A percentile compares a stretch with the other conserved stretches of the same genome.
phyloP scores from a whole-genome alignment of 1,140 invertebrate genomes.

The Achatina immaculata region DNA sequence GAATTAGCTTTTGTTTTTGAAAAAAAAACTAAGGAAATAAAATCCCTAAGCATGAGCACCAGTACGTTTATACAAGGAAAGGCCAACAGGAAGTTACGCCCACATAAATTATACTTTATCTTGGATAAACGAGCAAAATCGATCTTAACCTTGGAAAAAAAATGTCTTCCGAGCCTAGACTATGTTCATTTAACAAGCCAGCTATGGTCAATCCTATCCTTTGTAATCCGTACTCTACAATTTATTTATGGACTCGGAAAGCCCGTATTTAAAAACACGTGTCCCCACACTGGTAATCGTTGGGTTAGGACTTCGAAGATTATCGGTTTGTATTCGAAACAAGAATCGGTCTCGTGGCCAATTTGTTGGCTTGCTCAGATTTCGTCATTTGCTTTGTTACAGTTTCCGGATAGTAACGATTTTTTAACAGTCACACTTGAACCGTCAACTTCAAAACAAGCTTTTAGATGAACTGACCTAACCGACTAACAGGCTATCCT shows the following conservation, averaged over 20 bases:
- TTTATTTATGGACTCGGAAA: background rate
- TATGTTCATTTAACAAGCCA: background rate
- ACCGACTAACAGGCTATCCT: too few species aligned
- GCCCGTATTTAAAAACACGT: background rate
- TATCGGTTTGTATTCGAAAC: background rate
- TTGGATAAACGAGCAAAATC: background rate
- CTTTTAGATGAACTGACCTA: too few species aligned
- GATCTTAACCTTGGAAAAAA: background rate
- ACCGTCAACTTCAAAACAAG: too few species aligned
- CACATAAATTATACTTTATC: slow-evolving; percentile 4
- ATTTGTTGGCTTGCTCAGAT: background rate
- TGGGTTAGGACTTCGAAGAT: background rate
- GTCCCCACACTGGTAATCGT: background rate
- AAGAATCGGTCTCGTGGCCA: slow-evolving; percentile 12
- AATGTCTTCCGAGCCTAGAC: background rate
- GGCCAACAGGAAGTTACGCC: background rate
- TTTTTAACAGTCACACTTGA: background rate
- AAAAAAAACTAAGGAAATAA: too few species aligned
- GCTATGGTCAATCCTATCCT: background rate
- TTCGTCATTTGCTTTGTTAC: slow-evolving; percentile 1
- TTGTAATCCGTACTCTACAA: background rate
- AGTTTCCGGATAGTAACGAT: too few species aligned
- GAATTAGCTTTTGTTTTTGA: too few species aligned
- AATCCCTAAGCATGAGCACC: too few species aligned
- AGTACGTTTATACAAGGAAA: too few species aligned